phyloP scores from a whole-genome alignment of 2,797 vertebrate genomes.

The Aselliscus stoliczkanus region DNA sequence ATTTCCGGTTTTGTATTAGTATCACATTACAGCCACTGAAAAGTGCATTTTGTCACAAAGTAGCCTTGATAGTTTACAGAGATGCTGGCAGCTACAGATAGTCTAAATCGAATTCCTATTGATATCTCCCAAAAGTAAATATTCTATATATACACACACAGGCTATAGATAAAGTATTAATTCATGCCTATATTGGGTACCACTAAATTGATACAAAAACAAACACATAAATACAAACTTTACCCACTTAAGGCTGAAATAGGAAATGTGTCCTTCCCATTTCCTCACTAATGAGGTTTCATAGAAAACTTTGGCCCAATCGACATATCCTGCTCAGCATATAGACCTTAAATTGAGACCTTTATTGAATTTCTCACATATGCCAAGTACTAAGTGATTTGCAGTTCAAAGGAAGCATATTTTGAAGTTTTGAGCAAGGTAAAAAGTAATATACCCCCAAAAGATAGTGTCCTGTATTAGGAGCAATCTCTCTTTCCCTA shows the following conservation, averaged over 20 bases:
- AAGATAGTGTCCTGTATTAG: not conserved
- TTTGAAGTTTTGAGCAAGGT: not conserved
- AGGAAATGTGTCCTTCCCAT: not conserved
- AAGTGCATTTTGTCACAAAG: not conserved
- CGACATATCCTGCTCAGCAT: not conserved
- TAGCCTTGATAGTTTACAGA: not conserved
- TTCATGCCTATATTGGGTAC: not conserved
- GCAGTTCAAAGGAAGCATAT: not conserved
- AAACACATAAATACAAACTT: not conserved
- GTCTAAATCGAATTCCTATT: conserved; percentile 13
- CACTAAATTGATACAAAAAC: conserved; percentile 28
- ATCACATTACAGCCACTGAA: not conserved
- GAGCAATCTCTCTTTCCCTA: not conserved
- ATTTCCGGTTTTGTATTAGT: not conserved
- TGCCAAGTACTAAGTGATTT: not conserved
- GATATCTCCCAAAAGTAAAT: not conserved
- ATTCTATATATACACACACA: not conserved
- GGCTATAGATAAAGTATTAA: not conserved
- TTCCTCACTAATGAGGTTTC: conserved; percentile 31
- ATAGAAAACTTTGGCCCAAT: not conserved
- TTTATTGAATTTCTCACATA: not conserved
- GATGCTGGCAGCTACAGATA: not conserved
- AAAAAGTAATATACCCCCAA: not conserved
- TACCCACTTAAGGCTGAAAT: not conserved
- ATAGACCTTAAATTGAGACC: not conserved